Conservation (phyloP, 2,113 vertebrate genomes). For the Antigone vipio region DNA sequence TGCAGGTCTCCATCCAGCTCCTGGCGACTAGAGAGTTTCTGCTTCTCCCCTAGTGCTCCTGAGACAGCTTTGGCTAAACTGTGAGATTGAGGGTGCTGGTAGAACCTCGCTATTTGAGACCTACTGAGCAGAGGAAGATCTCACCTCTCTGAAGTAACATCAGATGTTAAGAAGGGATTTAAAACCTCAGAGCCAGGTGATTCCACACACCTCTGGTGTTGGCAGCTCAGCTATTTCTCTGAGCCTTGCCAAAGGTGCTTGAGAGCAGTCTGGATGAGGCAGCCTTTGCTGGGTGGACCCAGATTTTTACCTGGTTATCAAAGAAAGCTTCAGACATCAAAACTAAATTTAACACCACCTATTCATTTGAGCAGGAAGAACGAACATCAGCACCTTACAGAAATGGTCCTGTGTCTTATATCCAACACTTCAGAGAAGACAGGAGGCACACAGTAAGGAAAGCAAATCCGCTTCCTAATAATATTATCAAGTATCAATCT, state of each 20-base stretch:
- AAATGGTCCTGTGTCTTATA: background rate
- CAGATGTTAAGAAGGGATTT: background rate
- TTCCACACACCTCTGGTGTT: background rate
- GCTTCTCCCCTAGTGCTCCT: background rate
- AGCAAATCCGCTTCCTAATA: background rate
- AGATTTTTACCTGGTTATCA: background rate
- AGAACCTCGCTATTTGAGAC: background rate
- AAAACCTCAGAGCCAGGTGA: background rate
- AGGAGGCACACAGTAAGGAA: background rate
- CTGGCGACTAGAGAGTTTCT: background rate
- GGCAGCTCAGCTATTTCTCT: background rate
- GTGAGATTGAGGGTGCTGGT: fast-evolving
- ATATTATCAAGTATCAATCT: background rate
- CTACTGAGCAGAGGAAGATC: background rate
- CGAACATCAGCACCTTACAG: background rate
- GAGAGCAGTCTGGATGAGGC: background rate
- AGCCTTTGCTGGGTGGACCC: background rate
- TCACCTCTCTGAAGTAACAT: background rate
- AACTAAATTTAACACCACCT: background rate
- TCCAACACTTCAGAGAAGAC: background rate
- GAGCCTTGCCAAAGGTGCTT: background rate
- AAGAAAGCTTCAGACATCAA: background rate
- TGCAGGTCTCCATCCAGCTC: background rate
- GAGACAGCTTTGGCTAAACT: background rate
- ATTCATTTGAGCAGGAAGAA: background rate